Evolutionary conservation across 1,140 invertebrate species (phyloP).

Genomic region (Drosophila equinoxialis): DNA sequence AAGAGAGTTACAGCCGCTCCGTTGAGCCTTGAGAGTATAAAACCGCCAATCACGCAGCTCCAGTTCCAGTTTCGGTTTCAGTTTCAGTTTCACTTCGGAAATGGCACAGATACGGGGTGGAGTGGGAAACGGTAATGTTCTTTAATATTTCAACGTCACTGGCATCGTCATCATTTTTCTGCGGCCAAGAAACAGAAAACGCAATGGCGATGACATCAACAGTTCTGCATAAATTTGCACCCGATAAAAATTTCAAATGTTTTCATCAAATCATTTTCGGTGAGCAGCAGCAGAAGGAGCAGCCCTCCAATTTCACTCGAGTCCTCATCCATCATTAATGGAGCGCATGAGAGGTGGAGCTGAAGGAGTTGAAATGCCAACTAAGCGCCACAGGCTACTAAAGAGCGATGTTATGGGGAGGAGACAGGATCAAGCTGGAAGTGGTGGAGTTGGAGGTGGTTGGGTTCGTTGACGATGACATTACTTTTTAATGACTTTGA

Average conservation of each 20-base stretch:
- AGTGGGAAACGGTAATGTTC: constrained; percentile 60
- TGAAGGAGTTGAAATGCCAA: constrained; percentile 66
- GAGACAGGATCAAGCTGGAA: not conserved
- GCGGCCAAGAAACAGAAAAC: constrained; percentile 39
- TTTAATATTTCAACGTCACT: constrained; percentile 80
- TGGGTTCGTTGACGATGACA: constrained; percentile 72
- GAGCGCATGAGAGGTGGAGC: constrained; percentile 43
- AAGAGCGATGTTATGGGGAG: constrained; percentile 1
- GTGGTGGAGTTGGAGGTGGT: constrained; percentile 15
- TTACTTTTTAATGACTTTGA: constrained; percentile 82
- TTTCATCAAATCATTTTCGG: constrained; percentile 81
- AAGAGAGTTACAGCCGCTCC: constrained; percentile 31
- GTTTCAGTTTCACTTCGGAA: not conserved
- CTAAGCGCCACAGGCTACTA: constrained; percentile 49
- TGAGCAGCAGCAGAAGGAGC: constrained; percentile 23
- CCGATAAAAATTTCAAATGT: constrained; percentile 82
- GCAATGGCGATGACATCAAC: constrained; percentile 74
- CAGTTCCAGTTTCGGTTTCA: constrained; percentile 22
- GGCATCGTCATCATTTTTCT: constrained; percentile 79
- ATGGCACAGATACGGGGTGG: not conserved
- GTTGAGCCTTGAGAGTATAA: constrained; percentile 25
- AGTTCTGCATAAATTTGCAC: constrained; percentile 81
- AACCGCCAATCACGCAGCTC: constrained; percentile 51
- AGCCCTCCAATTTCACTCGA: constrained; percentile 36
- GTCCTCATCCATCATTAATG: constrained; percentile 79